These are phyloP conservation scores for Macrotus californicus DNA, from an alignment of 2,113 vertebrate genomes.

Conservation along the genomic window DNA sequence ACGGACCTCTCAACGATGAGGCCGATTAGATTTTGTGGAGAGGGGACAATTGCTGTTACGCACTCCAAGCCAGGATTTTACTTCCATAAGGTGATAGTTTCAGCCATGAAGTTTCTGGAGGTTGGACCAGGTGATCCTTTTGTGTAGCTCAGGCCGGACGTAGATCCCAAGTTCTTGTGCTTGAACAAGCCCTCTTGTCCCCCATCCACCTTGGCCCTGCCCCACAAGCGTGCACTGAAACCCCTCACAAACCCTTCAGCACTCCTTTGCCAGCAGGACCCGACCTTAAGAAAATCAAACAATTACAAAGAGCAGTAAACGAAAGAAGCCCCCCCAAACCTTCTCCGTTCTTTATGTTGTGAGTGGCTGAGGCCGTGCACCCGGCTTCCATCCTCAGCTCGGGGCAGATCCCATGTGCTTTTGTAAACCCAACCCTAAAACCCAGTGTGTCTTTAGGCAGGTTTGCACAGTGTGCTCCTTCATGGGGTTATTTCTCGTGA, in stretches of 20 bases:
- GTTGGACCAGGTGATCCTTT: not conserved
- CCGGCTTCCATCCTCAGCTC: not conserved
- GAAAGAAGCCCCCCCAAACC: not conserved
- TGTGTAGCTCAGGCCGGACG: not conserved
- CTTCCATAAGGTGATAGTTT: not conserved
- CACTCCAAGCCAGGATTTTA: not conserved
- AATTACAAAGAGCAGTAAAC: not conserved
- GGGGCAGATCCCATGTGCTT: not conserved
- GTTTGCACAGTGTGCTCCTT: not conserved
- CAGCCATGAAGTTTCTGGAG: not conserved
- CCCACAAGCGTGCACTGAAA: not conserved
- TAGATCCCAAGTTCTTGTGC: not conserved
- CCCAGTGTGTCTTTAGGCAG: not conserved
- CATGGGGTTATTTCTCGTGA: not conserved
- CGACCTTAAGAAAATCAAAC: constrained; percentile 14
- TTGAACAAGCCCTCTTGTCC: not conserved
- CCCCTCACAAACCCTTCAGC: not conserved
- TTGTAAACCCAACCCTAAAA: not conserved
- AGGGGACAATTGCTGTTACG: not conserved
- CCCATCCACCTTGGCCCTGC: not conserved
- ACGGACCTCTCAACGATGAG: not conserved
- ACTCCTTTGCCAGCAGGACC: not conserved
- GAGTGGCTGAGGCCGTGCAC: not conserved
- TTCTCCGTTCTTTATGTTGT: not conserved
- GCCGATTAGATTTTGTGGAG: not conserved